Base-by-base conservation (phyloP, 1,140 invertebrate genomes). In the Eulimnadia texana region DNA sequence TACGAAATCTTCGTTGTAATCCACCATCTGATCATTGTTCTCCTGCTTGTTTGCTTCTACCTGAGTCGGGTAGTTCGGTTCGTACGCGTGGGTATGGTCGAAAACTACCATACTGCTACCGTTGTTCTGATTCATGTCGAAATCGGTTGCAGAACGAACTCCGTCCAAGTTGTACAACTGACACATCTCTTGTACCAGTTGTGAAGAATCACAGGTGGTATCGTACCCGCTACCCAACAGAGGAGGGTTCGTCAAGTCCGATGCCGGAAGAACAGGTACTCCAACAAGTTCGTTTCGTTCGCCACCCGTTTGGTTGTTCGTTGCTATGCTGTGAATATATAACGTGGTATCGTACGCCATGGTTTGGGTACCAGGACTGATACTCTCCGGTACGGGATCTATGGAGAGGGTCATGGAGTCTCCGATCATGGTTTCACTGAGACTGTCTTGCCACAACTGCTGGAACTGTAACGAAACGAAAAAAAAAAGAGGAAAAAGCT, bases 1-100 rank as follows among this genome's bases (percentile, higher is more conserved):
- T 47, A 76, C 69, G 58, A 72, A 76, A 56, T 77, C 75, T 54
- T 42, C 33, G 6, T 16, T 16, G 16, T 42, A 42, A 16, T 42
- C 33, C 6, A 42, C 16, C 16, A 42, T 6, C 6, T 16, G 6
- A 42, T 42, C 33, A 42, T 16, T 42, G 33, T 42, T 42, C 6
- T 9, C 33, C 33, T 42, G 33, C 6, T 42, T 42, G 16, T 6
- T n/a, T n/a, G 6, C 33, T 42, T 6, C 33, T 42, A 16, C 6
- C 33, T 16, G 16, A 42, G 33, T 16, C 16, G 33, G n/a, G n/a
- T n/a, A n/a, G n/a, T n/a, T n/a, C n/a, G n/a, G n/a, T n/a, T n/a
- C n/a, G n/a, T n/a, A n/a, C n/a, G n/a, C n/a, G n/a, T n/a, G n/a
- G n/a, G n/a, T n/a, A n/a, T n/a, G n/a, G n/a, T n/a, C n/a, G n/a